phyloP scores from a whole-genome alignment of 92 coral and sea anemone genomes.

The Pocillopora grandis region DNA sequence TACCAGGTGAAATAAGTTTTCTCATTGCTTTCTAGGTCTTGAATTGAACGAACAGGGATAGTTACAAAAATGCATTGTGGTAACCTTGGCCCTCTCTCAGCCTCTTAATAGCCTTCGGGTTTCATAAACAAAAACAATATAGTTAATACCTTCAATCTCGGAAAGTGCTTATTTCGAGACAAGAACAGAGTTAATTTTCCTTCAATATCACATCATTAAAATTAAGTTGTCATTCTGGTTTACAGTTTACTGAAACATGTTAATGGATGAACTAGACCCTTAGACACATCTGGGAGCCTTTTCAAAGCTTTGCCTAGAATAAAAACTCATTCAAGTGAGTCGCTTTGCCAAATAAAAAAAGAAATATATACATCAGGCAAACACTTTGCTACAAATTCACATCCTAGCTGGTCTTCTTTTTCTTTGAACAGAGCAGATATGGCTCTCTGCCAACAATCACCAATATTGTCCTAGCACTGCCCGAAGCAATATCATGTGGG shows the following conservation, averaged over 20 bases:
- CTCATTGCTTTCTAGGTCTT: not conserved
- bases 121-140: not conserved
- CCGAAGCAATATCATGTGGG: not conserved
- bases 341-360: not conserved
- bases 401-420: not conserved
- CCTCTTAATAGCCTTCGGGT: not conserved
- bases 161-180: not conserved
- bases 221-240: not conserved
- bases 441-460: too few species aligned
- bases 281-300: slow-evolving; percentile 15
- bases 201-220: not conserved
- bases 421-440: too few species aligned
- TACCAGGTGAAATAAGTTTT: not conserved
- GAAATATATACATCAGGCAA: not conserved
- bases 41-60: not conserved
- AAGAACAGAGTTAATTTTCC: not conserved
- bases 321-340: not conserved
- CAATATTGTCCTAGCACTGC: not conserved
- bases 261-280: not conserved
- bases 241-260: not conserved
- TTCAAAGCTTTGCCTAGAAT: not conserved
- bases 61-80: not conserved
- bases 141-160: not conserved
- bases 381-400: not conserved
- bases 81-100: not conserved